phyloP scores from a whole-genome alignment of 2,113 vertebrate genomes.

The Bettongia penicillata region DNA sequence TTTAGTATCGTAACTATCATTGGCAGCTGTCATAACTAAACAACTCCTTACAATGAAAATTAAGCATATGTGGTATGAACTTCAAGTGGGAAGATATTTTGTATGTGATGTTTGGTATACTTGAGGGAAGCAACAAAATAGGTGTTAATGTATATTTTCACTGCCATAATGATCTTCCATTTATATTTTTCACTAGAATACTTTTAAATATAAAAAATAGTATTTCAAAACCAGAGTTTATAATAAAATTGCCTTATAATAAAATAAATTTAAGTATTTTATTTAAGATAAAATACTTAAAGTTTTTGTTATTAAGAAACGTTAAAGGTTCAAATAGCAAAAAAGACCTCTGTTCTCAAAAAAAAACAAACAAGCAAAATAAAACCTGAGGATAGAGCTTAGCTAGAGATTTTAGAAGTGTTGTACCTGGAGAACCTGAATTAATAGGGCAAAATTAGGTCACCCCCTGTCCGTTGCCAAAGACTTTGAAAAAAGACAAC shows the following conservation, averaged over 20 bases:
- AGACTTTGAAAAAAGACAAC: slow-evolving; percentile 35
- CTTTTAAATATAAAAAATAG: not conserved
- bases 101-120: not conserved
- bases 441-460: slow-evolving; percentile 40
- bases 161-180: not conserved
- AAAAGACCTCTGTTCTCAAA: not conserved
- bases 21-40: not conserved
- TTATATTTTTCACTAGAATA: not conserved
- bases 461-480: slow-evolving; percentile 12
- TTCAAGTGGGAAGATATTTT: not conserved
- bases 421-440: not conserved
- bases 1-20: not conserved
- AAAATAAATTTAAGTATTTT: not conserved
- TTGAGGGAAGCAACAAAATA: not conserved
- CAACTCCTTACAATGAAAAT: not conserved
- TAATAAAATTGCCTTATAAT: not conserved
- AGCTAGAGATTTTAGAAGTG: not conserved
- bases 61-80: not conserved
- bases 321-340: not conserved
- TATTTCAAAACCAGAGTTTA: not conserved
- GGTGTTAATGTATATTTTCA: not conserved
- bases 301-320: not conserved
- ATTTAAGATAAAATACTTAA: not conserved
- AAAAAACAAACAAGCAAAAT: not conserved
- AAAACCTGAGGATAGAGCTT: slow-evolving; percentile 30